Percentiles rank a stretch among this genome's conserved stretches.
phyloP scores from a whole-genome alignment of 2,797 vertebrate species.

The Gallirallus australis region DNA sequence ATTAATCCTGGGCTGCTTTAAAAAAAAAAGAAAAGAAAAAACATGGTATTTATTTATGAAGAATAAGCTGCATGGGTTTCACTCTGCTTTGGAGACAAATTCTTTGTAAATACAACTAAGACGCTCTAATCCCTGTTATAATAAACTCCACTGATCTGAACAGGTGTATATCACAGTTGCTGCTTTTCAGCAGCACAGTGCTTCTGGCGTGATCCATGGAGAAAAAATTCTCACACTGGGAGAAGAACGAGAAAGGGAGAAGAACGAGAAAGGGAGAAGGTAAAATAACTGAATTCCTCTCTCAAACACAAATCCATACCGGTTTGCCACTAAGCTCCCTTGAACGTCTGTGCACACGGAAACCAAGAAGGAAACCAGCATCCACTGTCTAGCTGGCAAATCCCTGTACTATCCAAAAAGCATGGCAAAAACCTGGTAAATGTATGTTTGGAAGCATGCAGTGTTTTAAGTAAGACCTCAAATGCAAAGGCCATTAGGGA shows the following conservation, averaged over 20 bases:
- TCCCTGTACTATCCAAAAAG: not conserved
- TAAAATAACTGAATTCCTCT: not conserved
- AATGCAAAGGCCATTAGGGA: conserved; percentile 41
- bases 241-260: not conserved
- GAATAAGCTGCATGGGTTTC: conserved; percentile 18
- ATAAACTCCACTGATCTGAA: conserved; percentile 41
- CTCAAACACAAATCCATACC: not conserved
- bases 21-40: too few relatives aligned
- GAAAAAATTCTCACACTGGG: not conserved
- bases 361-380: not conserved
- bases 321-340: not conserved
- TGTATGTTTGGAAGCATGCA: not conserved
- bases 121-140: conserved; percentile 18
- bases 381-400: not conserved
- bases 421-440: not conserved
- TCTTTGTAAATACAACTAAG: conserved; percentile 65
- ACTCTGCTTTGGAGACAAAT: conserved; percentile 49
- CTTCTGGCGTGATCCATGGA: not conserved
- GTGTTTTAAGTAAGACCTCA: not conserved
- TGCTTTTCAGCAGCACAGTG: not conserved
- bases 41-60: conserved; percentile 19
- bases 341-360: not conserved
- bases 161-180: conserved; percentile 51
- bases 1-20: not conserved
- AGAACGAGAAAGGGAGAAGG: not conserved